Percentiles rank a stretch among this genome's conserved stretches.
phyloP scores from a whole-genome alignment of 2,888 invertebrate genomes.

The Endotricha flammealis region DNA sequence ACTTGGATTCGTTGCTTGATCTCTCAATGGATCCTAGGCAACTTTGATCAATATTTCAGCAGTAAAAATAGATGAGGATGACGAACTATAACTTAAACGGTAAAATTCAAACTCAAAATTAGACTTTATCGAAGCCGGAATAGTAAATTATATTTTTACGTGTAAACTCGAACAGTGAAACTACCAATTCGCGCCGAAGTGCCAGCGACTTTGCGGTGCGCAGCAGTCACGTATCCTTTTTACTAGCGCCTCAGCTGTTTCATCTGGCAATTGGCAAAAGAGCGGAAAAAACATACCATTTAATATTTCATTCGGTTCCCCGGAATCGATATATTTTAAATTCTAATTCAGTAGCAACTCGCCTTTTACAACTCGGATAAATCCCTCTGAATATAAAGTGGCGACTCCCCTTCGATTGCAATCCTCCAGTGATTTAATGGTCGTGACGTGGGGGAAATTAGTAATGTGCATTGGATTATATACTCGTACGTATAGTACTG shows the following conservation, averaged over 20 bases:
- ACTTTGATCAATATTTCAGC: too few relatives aligned
- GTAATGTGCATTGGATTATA: slow-evolving; percentile 10
- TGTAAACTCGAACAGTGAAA: too few relatives aligned
- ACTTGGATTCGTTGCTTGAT: too few relatives aligned
- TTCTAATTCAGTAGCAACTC: slow-evolving; percentile 58
- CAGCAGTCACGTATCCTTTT: slow-evolving; percentile 63
- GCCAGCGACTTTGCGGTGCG: neutral
- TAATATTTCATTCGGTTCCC: slow-evolving; percentile 59
- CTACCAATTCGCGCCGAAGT: neutral
- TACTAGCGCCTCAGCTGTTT: slow-evolving; percentile 69
- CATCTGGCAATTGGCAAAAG: slow-evolving; percentile 51
- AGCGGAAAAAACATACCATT: slow-evolving; percentile 49
- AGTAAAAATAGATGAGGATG: too few relatives aligned
- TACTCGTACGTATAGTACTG: too few relatives aligned
- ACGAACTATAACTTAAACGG: too few relatives aligned
- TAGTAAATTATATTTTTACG: too few relatives aligned
- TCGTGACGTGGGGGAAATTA: slow-evolving; percentile 22
- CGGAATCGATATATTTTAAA: slow-evolving; percentile 72
- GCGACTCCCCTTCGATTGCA: slow-evolving; percentile 15
- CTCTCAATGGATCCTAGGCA: too few relatives aligned
- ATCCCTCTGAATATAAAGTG: slow-evolving; percentile 60
- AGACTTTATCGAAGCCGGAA: too few relatives aligned
- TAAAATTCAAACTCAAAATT: too few relatives aligned
- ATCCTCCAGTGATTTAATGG: slow-evolving; percentile 18
- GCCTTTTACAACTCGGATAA: slow-evolving; percentile 59